Evolutionary conservation across 2,797 vertebrate genomes (phyloP), one percentile per base, ranked within the genome.

Genomic region (Melanotaenia trifasciata): DNA sequence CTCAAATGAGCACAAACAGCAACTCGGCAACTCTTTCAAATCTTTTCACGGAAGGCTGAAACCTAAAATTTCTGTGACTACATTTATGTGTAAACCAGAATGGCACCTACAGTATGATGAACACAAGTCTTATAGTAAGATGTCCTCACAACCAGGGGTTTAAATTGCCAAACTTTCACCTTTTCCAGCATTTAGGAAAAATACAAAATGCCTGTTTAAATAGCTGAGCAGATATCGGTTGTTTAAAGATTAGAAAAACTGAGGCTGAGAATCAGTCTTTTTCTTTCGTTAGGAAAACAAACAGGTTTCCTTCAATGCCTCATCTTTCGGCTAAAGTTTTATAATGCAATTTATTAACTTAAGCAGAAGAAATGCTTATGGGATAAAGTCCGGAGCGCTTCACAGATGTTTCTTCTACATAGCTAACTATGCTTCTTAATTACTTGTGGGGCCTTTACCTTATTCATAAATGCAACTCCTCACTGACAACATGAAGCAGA

Each of bases 381-480:
- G 70, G 2, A 59, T 62, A 43, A 84, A 79, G 40, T 72, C 60
- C 58, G 40, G 70, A 76, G 58, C 67, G 43, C 45, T 53, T 63
- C 26, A 1, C 50, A 57, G 84, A 79, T 63, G 76, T 84, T 67
- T 70, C 66, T 78, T 57, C 50, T 65, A 65, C 84, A 57, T 74
- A 79, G 80, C 87, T 76, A 89, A 84, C 53, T 59, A 60, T 79
- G 67, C 67, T 18, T 80, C 54, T 79, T 90, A 89, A 92, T 92
- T 85, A 87, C 77, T 73, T 38, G 35, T 58, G 38, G 74, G 60
- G 5, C 80, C 73, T 87, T 88, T 67, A 84, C 89, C 56, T 79
- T 91, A 86, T 90, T 91, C 84, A 89, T 91, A 80, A 80, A 90
- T 87, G 68, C 70, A 86, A 50, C 74, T 83, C 74, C 76, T 92